These are phyloP conservation scores for Hycleus phaleratus DNA, from an alignment of 1,140 invertebrate species.

Conservation along the genomic window DNA sequence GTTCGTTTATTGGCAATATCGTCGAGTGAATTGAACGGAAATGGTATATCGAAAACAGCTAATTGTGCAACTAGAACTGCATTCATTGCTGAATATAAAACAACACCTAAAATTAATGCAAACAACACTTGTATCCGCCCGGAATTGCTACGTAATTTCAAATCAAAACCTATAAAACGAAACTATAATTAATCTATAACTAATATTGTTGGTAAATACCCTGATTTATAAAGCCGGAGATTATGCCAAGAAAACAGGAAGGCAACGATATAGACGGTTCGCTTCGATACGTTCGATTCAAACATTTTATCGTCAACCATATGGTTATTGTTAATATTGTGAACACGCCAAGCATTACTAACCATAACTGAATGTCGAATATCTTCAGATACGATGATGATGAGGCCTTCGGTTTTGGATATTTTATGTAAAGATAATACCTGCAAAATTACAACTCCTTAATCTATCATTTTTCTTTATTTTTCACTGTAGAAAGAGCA, in stretches of 20 bases:
- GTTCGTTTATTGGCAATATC: conserved; percentile 22
- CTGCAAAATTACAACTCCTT: conserved; percentile 7
- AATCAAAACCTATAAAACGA: conserved; percentile 23
- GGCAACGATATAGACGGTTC: conserved; percentile 26
- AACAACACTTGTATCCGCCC: conserved; percentile 27
- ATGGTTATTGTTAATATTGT: conserved; percentile 19
- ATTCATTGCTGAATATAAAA: conserved; percentile 30
- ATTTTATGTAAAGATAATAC: conserved; percentile 31
- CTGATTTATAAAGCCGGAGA: conserved; percentile 34
- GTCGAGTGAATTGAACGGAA: conserved; percentile 26
- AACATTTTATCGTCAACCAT: conserved; percentile 22
- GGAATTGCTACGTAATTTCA: conserved; percentile 25
- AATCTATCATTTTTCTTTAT: no score
- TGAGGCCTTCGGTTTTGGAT: conserved; percentile 20
- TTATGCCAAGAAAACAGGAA: conserved; percentile 28
- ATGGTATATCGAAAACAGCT: conserved; percentile 21
- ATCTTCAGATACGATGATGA: conserved; percentile 25
- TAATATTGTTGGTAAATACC: conserved; percentile 7
- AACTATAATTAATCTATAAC: not conserved
- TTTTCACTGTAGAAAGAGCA: no score
- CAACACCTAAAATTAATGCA: conserved; percentile 27
- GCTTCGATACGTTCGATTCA: conserved; percentile 11
- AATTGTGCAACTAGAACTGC: conserved; percentile 33
- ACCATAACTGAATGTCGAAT: conserved; percentile 25
- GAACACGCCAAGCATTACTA: conserved; percentile 19